Evolutionary conservation across 1,140 invertebrate genomes (phyloP), one percentile per base, ranked within the genome.

Genomic region (Globodera ellingtonae): DNA sequence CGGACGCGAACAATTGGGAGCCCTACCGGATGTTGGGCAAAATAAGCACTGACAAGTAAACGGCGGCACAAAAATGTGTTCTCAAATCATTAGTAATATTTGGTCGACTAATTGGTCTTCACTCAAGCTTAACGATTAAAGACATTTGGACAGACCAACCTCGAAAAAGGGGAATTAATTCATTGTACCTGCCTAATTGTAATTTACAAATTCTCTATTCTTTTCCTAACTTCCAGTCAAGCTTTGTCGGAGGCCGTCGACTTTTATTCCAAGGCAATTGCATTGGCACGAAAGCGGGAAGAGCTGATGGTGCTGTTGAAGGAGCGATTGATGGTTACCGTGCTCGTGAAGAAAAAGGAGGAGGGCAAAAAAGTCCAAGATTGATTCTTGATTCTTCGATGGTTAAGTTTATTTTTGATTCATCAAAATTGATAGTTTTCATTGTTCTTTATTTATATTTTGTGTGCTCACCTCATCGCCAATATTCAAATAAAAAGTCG

Each of bases 261-360:
- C 9, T 69, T 74, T 24, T 80, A 67, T 44, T 70, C 72, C 6
- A 9, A 66, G 7, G 79, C 79, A 8, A 44, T 80, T n/a, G 24
- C n/a, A 10, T 50, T 80, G 24, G 79, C 72, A 46, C 79, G 79
- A 56, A 50, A 72, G 59, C 70, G 65, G 10, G 82, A 84, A 6
- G 77, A 83, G 75, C 67, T 79, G 56, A 81, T 80, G 78, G 71
- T 82, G 71, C 44, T 86, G 82, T 47, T 86, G 78, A 59, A 86
- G 56, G 80, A 86, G 48, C 75, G 82, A 70, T 62, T 86, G 83
- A 65, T 84, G 81, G 46, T 84, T 79, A 78, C 78, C 80, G 59
- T 79, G 79, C 9, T 84, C 75, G 47, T 81, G 83, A 67, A 79
- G 81, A 13, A 83, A 79, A 66, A 84, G 81, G 35, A 84, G 75